phyloP scores from a whole-genome alignment of 2,113 vertebrate species.

The Peromyscus californicus region DNA sequence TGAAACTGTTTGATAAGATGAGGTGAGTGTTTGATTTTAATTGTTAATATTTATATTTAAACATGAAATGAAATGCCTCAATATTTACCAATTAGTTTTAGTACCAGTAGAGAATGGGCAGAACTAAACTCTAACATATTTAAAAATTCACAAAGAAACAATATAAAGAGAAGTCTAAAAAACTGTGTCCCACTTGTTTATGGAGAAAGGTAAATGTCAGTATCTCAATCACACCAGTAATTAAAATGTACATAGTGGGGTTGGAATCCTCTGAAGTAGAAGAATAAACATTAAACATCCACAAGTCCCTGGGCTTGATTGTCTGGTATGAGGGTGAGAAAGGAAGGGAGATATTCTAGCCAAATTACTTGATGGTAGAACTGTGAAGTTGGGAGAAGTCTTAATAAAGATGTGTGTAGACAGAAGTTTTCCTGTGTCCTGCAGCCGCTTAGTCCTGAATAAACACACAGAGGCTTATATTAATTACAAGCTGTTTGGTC shows the following conservation, averaged over 20 bases:
- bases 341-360: neutral
- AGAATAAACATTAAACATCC: no score
- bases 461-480: no score
- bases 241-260: neutral
- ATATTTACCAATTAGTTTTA: neutral
- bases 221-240: neutral
- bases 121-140: neutral
- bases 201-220: neutral
- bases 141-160: neutral
- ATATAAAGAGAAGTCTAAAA: neutral
- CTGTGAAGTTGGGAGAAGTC: neutral
- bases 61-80: neutral
- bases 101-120: neutral
- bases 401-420: neutral
- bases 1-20: neutral
- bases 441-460: no score
- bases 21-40: neutral
- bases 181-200: neutral
- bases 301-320: neutral
- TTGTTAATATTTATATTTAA: constrained; percentile 11
- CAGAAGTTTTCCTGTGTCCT: no score
- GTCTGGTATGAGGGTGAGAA: neutral
- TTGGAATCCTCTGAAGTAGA: no score
- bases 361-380: neutral
- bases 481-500: no score